Evolutionary conservation across 2,888 invertebrate species (phyloP), one percentile per base, ranked within the genome.

Genomic region (Dendrolimus pini): DNA sequence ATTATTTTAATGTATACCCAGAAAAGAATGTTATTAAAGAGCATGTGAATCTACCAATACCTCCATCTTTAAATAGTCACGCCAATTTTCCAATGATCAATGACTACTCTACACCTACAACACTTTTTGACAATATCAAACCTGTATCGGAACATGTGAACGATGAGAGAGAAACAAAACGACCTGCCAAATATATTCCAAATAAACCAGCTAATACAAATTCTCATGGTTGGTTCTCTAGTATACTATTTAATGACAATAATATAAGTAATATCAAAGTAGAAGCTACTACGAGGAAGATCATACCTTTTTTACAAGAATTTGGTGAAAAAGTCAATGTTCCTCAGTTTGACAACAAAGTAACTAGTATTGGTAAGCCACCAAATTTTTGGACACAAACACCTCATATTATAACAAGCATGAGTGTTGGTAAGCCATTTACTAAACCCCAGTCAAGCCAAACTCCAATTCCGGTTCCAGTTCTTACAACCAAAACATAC

Each of bases 201-300:
- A 85, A 85, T 63, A 74, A 82, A 60, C 79, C 83, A 53, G 88
- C 85, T 0, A 90, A 90, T 53, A 88, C 85, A 0, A 90, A 90
- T 60, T 89, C 90, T 14, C 90, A 90, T 65, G 89, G 90, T 41
- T 90, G 90, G 90, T 89, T 89, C 68, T 86, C 89, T 1, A 87
- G 84, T 64, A 70, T 82, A 8, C 63, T 80, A 3, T 54, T 76
- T 6, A 81, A 83, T 65, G 83, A 85, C 64, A 80, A 81, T 59
- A 81, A 81, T 58, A 74, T 89, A 8, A 83, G 79, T 63, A 82
- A 82, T 47, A 77, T 86, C 41, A 83, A 84, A 61, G 63, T 85
- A 14, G 90, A 91, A 69, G 75, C 71, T 8, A 85, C 89, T 2
- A 90, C 90, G 9, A 78, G 85, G 61, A 86, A 85, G 67, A 77